Conservation (phyloP, 1,140 invertebrate species). For the Odontomachus brunneus region DNA sequence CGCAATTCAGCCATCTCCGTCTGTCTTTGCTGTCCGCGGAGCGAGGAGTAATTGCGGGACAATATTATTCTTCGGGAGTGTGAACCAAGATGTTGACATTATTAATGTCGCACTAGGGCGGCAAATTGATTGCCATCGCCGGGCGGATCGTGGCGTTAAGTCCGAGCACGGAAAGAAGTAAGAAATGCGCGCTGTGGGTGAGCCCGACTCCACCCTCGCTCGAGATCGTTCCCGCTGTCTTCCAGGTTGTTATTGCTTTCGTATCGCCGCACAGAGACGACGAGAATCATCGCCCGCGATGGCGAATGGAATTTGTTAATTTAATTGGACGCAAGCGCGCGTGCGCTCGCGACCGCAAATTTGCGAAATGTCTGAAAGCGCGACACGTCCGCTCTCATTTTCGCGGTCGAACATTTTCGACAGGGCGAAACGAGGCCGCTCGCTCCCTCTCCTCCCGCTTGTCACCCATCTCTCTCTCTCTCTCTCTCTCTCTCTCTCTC, state of each 20-base stretch:
- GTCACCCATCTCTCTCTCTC: too few relatives aligned
- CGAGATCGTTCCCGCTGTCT: background rate
- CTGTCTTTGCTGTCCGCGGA: background rate
- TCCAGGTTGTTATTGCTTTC: constrained; percentile 15
- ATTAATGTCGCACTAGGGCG: constrained; percentile 52
- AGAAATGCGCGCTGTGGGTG: background rate
- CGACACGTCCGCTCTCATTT: constrained; percentile 52
- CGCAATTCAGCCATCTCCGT: constrained; percentile 42
- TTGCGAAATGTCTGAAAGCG: constrained; percentile 51
- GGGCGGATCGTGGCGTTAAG: constrained; percentile 34
- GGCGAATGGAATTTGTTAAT: constrained; percentile 39
- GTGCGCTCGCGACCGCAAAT: constrained; percentile 35
- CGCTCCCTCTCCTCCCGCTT: too few relatives aligned
- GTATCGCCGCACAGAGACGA: background rate
- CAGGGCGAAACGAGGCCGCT: background rate
- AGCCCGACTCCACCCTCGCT: too few relatives aligned
- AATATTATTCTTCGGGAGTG: constrained; percentile 70
- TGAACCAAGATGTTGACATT: constrained; percentile 66
- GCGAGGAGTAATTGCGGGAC: constrained; percentile 58
- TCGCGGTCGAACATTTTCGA: constrained; percentile 40
- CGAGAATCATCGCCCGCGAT: background rate
- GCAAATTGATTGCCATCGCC: constrained; percentile 46
- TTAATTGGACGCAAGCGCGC: constrained; percentile 31
- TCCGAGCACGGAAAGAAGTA: background rate
- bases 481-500: too few relatives aligned